Evolutionary conservation across 2,113 vertebrate species (phyloP).

Genomic region (Eretmochelys imbricata): DNA sequence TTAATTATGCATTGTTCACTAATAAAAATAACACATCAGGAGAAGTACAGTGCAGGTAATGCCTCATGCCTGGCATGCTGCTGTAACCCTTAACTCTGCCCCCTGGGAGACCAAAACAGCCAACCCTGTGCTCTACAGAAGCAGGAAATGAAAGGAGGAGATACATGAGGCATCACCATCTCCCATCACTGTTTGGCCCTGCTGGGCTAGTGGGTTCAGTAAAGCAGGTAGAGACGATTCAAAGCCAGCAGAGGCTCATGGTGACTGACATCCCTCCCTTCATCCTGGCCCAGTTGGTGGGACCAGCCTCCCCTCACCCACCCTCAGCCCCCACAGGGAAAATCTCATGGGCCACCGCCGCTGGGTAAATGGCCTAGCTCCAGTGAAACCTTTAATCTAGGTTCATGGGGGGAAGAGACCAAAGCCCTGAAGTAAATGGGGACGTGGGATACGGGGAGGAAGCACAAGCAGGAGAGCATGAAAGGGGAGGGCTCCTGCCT

Average conservation of each 20-base stretch:
- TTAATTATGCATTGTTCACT: too few relatives aligned
- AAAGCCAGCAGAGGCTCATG: background rate
- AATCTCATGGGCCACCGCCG: background rate
- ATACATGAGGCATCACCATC: background rate
- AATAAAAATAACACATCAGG: background rate
- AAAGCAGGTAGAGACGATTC: background rate
- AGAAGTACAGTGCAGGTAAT: background rate
- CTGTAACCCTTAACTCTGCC: background rate
- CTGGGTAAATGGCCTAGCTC: background rate
- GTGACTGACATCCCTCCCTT: background rate
- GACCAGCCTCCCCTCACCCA: background rate
- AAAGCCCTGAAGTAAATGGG: too few relatives aligned
- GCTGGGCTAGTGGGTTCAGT: background rate
- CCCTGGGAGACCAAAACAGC: background rate
- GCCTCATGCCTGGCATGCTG: background rate
- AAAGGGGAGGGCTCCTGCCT: too few relatives aligned
- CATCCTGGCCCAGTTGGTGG: background rate
- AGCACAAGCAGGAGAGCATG: too few relatives aligned
- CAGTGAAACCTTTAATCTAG: too few relatives aligned
- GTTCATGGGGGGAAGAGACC: too few relatives aligned
- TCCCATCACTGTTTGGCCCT: background rate
- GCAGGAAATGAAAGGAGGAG: background rate
- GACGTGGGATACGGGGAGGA: too few relatives aligned
- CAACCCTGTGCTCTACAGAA: background rate
- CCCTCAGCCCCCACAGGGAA: background rate